Evolutionary conservation across 2,113 vertebrate genomes (phyloP).

Genomic region (Sapayoa aenigma): DNA sequence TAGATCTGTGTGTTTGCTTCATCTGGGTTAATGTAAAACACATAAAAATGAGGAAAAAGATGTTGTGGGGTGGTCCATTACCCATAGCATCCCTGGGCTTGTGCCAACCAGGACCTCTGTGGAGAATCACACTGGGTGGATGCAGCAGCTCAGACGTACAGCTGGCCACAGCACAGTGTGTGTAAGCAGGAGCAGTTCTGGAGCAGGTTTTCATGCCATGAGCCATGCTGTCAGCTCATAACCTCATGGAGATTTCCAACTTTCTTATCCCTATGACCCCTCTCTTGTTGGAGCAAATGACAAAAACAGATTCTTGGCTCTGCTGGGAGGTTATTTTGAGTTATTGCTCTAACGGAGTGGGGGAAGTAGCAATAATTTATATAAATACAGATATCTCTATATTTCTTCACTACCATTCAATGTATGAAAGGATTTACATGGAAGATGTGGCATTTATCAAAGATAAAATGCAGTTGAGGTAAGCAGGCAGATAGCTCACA

Average conservation of each 20-base stretch:
- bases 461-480: not conserved
- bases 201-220: not conserved
- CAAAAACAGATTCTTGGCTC: not conserved
- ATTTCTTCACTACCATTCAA: not conserved
- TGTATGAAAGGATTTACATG: not conserved
- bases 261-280: not conserved
- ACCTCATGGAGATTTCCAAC: not conserved
- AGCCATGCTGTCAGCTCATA: accelerated
- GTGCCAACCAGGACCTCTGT: not conserved
- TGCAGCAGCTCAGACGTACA: not conserved
- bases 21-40: not conserved
- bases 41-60: not conserved
- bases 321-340: not conserved
- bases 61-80: accelerated
- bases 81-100: not conserved
- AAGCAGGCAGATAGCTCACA: not conserved
- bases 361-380: not conserved
- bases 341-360: not conserved
- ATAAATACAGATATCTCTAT: not conserved
- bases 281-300: not conserved
- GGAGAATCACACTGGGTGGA: not conserved
- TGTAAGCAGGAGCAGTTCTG: not conserved
- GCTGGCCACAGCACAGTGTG: accelerated
- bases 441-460: not conserved
- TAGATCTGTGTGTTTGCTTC: not conserved